Conservation (phyloP, 2,113 vertebrate genomes). For the Podarcis raffonei region DNA sequence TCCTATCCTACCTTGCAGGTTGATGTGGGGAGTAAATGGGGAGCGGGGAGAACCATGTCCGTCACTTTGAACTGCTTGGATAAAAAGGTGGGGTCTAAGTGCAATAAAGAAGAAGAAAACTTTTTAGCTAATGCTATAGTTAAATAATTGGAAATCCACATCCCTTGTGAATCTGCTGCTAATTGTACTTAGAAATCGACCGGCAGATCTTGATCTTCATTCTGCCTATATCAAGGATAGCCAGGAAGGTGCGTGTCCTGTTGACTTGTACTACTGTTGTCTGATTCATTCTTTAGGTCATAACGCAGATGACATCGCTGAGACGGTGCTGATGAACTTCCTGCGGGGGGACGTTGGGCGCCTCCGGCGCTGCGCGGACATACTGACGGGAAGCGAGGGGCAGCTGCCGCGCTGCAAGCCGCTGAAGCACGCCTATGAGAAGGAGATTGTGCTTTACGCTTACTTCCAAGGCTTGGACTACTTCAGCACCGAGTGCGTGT, state of each 20-base stretch:
- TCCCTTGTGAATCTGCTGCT: too few relatives aligned
- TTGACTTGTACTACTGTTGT: not conserved
- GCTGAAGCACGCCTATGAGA: conserved; percentile 89
- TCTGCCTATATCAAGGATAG: not conserved
- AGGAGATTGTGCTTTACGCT: conserved; percentile 93
- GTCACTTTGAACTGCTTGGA: too few relatives aligned
- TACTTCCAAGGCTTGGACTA: conserved; percentile 91
- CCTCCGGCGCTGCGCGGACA: conserved; percentile 80
- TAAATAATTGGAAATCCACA: too few relatives aligned
- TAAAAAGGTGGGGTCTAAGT: too few relatives aligned
- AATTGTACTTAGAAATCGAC: too few relatives aligned
- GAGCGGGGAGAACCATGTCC: too few relatives aligned
- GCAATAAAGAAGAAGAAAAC: too few relatives aligned
- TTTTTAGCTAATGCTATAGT: too few relatives aligned
- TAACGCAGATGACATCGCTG: conserved; percentile 88
- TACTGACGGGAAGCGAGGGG: conserved; percentile 77
- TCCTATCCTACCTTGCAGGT: too few relatives aligned
- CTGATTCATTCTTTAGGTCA: conserved; percentile 76
- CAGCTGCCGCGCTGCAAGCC: conserved; percentile 87
- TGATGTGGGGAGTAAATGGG: too few relatives aligned
- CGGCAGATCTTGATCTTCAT: too few relatives aligned
- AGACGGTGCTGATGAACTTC: conserved; percentile 91
- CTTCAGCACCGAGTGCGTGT: conserved; percentile 90
- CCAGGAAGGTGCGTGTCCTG: not conserved
- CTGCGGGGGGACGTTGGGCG: conserved; percentile 87